Conservation (phyloP, 2,888 invertebrate species). For the Chrysina gloriosa region DNA sequence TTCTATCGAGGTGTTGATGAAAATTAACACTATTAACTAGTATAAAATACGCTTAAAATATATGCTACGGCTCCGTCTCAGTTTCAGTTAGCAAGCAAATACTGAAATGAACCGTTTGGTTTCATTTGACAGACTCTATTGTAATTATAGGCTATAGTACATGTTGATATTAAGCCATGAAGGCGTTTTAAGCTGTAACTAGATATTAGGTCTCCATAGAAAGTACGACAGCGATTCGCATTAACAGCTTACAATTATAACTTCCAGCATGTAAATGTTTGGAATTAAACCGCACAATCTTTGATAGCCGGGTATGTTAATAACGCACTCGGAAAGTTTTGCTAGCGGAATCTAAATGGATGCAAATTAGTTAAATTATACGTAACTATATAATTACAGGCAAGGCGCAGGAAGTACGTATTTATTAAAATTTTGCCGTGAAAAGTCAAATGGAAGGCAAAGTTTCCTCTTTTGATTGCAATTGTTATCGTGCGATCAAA, state of each 20-base stretch:
- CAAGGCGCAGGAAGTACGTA: not conserved
- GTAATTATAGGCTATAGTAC: not conserved
- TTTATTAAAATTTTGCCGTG: not conserved
- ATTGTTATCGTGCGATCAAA: not conserved
- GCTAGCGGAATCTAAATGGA: conserved; percentile 8
- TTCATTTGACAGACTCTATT: too few relatives aligned
- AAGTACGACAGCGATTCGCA: not conserved
- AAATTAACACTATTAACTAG: too few relatives aligned
- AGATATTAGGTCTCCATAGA: not conserved
- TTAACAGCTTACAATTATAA: conserved; percentile 11
- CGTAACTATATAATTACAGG: not conserved
- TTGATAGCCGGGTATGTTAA: conserved; percentile 4
- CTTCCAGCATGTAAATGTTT: conserved; percentile 3
- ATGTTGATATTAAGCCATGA: not conserved
- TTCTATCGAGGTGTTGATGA: too few relatives aligned
- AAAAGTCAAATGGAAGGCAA: not conserved
- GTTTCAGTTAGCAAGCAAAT: too few relatives aligned
- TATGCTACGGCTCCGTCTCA: too few relatives aligned
- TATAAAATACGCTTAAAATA: too few relatives aligned
- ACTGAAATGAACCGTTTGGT: too few relatives aligned
- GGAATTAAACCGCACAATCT: conserved; percentile 14
- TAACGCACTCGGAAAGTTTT: conserved; percentile 4
- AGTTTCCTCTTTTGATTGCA: not conserved
- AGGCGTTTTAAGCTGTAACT: not conserved
- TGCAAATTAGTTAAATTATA: conserved; percentile 11